Conservation (phyloP, 2,113 vertebrate species). For the Cochlearius cochlearius region DNA sequence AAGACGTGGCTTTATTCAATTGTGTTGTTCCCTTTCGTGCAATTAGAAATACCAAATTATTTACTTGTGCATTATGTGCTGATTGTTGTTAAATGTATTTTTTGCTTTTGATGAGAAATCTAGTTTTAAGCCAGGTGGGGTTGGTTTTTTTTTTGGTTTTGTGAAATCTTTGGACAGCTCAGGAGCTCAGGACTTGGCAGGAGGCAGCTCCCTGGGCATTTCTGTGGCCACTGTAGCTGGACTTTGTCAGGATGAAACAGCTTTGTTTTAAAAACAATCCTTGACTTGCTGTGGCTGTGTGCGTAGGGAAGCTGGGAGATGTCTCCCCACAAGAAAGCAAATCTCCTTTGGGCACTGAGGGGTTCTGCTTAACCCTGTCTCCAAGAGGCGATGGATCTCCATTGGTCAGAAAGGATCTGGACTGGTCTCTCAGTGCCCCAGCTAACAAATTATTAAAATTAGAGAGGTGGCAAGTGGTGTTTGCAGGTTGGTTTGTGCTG, state of each 20-base stretch:
- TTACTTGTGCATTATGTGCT: neutral
- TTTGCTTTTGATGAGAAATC: neutral
- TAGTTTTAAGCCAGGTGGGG: neutral
- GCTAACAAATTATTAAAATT: neutral
- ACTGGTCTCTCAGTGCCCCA: neutral
- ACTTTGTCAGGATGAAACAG: neutral
- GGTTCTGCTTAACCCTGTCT: neutral
- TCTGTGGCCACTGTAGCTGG: neutral
- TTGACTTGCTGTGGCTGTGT: neutral
- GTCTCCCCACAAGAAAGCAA: neutral
- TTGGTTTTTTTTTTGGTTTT: neutral
- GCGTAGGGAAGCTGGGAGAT: neutral
- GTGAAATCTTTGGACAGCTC: neutral
- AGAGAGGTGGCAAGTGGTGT: neutral
- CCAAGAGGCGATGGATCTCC: neutral
- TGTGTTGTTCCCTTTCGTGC: neutral
- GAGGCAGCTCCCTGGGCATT: neutral
- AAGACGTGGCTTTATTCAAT: neutral
- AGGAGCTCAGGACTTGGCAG: neutral
- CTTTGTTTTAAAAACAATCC: neutral
- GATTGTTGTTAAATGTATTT: neutral
- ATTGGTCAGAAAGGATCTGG: neutral
- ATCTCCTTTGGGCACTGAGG: neutral
- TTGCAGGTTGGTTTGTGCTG: neutral
- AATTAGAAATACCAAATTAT: neutral